Evolutionary conservation across 2,113 vertebrate genomes (phyloP).

Genomic region (Craseonycteris thonglongyai): DNA sequence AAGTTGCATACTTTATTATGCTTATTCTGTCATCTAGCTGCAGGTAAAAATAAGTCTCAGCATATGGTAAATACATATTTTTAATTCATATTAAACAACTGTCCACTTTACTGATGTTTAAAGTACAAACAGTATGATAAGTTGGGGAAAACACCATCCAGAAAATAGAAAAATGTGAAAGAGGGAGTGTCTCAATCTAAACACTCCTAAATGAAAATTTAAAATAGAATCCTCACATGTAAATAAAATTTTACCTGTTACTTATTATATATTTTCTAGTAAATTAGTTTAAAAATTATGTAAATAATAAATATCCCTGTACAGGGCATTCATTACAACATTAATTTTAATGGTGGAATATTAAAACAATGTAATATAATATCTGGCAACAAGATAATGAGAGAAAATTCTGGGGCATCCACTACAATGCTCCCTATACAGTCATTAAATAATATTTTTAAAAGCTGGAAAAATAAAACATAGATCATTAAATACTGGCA

Average conservation of each 20-base stretch:
- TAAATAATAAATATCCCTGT: neutral
- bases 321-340: neutral
- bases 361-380: neutral
- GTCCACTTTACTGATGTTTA: neutral
- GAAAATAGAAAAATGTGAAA: neutral
- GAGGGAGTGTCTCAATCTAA: neutral
- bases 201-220: neutral
- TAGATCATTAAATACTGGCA: neutral
- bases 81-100: neutral
- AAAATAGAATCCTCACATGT: neutral
- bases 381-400: neutral
- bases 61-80: neutral
- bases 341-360: neutral
- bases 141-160: neutral
- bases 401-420: neutral
- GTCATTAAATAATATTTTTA: neutral
- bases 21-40: neutral
- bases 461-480: neutral
- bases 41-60: neutral
- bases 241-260: neutral
- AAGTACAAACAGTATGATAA: neutral
- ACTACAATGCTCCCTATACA: neutral
- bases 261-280: neutral
- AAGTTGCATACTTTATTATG: neutral
- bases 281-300: neutral